A percentile compares a stretch with the other conserved stretches of the same genome.
These are phyloP conservation scores for Craseonycteris thonglongyai DNA, from an alignment of 2,113 vertebrate genomes.

Conservation along the genomic window DNA sequence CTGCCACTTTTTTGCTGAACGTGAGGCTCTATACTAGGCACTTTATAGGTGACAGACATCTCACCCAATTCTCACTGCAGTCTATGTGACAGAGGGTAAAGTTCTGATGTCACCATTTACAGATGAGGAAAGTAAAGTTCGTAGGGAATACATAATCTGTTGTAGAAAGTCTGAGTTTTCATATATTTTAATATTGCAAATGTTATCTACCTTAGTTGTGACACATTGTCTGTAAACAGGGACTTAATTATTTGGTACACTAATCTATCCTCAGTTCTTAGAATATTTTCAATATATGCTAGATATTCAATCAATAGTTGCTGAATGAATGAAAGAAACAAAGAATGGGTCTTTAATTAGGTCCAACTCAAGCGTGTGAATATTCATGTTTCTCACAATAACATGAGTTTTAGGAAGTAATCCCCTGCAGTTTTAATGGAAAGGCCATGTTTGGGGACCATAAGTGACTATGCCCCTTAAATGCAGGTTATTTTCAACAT, in stretches of 20 bases:
- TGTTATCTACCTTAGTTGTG: background rate
- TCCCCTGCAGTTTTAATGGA: background rate
- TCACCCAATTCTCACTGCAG: background rate
- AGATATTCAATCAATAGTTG: background rate
- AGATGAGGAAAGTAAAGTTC: background rate
- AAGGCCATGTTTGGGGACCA: background rate
- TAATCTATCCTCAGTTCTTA: background rate
- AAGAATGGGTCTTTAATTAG: background rate
- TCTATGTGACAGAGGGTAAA: background rate
- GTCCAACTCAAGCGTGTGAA: background rate
- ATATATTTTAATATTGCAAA: background rate
- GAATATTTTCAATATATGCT: background rate
- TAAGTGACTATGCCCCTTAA: background rate
- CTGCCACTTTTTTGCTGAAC: background rate
- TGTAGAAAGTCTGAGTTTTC: constrained; percentile 3
- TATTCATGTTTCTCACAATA: background rate
- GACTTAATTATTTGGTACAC: background rate
- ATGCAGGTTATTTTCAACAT: background rate
- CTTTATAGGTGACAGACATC: background rate
- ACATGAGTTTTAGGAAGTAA: background rate
- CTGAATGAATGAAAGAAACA: background rate
- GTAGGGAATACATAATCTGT: background rate
- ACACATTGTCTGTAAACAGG: background rate
- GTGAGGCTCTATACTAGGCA: background rate
- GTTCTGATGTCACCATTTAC: background rate